Conservation (phyloP, 2,888 invertebrate species). For the Scaptomyza flava region DNA sequence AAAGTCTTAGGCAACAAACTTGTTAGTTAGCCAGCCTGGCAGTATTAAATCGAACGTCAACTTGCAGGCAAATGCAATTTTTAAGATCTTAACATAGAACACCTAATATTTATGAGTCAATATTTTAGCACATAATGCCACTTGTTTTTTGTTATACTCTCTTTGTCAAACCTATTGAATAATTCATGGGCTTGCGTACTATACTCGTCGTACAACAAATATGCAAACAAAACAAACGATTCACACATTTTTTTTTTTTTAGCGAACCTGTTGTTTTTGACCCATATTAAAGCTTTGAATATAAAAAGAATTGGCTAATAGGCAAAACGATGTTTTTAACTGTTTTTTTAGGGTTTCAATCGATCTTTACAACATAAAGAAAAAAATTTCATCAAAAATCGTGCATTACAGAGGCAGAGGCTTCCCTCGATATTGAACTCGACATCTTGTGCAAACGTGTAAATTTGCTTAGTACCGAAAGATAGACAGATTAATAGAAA, state of each 20-base stretch:
- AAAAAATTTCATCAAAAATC: constrained; percentile 65
- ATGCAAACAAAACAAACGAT: constrained; percentile 59
- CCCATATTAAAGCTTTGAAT: constrained; percentile 73
- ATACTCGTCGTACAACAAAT: constrained; percentile 33
- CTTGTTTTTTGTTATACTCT: constrained; percentile 35
- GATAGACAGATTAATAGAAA: constrained; percentile 1
- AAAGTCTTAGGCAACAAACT: constrained; percentile 53
- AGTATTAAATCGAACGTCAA: constrained; percentile 7
- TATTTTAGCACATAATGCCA: constrained; percentile 32
- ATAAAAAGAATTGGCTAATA: constrained; percentile 62
- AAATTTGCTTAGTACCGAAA: constrained; percentile 49
- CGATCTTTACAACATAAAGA: constrained; percentile 28
- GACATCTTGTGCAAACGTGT: constrained; percentile 34
- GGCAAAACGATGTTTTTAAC: constrained; percentile 64
- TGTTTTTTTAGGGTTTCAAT: constrained; percentile 54
- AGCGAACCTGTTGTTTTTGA: constrained; percentile 74
- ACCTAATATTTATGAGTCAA: constrained; percentile 7
- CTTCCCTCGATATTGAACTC: constrained; percentile 65
- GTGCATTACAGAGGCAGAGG: constrained; percentile 64
- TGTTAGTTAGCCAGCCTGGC: constrained; percentile 10
- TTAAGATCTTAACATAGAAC: background rate
- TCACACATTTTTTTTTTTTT: constrained; percentile 62
- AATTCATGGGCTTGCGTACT: constrained; percentile 55
- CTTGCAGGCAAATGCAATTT: constrained; percentile 14
- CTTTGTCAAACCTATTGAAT: constrained; percentile 61